A percentile compares a stretch with the other conserved stretches of the same genome.
phyloP scores from a whole-genome alignment of 1,140 invertebrate genomes.

The Drosophila kikkawai region DNA sequence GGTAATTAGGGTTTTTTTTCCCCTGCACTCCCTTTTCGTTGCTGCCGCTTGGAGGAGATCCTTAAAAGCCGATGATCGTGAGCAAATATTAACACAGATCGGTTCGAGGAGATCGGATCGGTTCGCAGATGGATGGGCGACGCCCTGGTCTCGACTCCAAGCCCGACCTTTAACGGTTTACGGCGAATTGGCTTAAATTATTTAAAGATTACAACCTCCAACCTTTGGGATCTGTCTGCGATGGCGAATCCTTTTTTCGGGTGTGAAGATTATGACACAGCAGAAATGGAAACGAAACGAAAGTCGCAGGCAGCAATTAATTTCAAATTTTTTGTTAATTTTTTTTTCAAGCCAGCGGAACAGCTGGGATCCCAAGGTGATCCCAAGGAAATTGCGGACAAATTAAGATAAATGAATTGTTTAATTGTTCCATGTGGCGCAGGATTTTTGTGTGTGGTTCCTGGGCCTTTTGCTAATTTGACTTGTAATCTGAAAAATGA shows the following conservation, averaged over 20 bases:
- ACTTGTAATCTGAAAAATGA: conserved; percentile 62
- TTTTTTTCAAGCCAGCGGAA: conserved; percentile 13
- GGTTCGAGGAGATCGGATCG: conserved; percentile 39
- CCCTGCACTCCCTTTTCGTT: conserved; percentile 6
- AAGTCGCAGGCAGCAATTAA: conserved; percentile 68
- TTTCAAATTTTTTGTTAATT: conserved; percentile 71
- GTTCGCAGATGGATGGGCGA: conserved; percentile 57
- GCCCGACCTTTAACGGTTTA: conserved; percentile 71
- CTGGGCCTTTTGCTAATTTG: conserved; percentile 50
- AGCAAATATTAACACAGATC: conserved; percentile 82
- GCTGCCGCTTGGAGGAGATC: conserved; percentile 32
- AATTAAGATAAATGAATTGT: conserved; percentile 83
- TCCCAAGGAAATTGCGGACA: conserved; percentile 71
- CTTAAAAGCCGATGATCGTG: conserved; percentile 77
- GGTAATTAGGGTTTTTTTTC: conserved; percentile 78
- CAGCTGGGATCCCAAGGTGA: conserved; percentile 54
- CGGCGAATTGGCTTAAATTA: conserved; percentile 82
- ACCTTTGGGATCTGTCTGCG: conserved; percentile 21
- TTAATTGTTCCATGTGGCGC: conserved; percentile 73
- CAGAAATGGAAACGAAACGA: conserved; percentile 57
- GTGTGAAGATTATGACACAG: conserved; percentile 83
- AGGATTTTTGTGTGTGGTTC: conserved; percentile 48
- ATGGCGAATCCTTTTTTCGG: conserved; percentile 55
- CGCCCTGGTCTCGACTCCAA: conserved; percentile 34
- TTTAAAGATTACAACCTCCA: conserved; percentile 77